Evolutionary conservation across 2,113 vertebrate genomes (phyloP).

Genomic region (Pavo muticus): DNA sequence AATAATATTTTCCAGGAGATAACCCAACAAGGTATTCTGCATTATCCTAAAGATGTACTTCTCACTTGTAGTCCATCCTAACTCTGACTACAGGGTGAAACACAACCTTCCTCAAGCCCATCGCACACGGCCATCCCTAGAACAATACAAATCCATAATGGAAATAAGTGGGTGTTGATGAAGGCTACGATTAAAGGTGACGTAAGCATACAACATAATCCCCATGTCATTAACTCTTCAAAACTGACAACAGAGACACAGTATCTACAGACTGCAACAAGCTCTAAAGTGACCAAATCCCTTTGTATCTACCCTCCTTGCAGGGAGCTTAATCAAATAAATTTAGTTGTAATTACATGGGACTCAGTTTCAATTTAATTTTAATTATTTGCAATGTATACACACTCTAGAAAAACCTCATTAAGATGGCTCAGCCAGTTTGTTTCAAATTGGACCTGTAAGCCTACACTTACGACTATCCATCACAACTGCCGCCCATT

Average conservation of each 20-base stretch:
- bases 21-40: background rate
- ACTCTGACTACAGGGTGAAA: background rate
- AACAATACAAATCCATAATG: background rate
- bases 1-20: background rate
- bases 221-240: background rate
- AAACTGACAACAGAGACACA: background rate
- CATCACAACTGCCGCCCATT: constrained; percentile 53
- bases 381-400: constrained; percentile 79
- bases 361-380: constrained; percentile 75
- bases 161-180: background rate
- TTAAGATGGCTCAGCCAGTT: constrained; percentile 65
- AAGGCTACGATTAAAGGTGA: background rate
- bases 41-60: background rate
- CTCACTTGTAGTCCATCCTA: background rate
- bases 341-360: constrained; percentile 67
- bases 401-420: constrained; percentile 72
- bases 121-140: background rate
- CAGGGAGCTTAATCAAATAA: constrained; percentile 64
- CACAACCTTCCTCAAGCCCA: background rate
- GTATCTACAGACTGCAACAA: background rate
- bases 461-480: constrained; percentile 61
- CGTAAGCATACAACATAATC: background rate
- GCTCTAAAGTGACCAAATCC: constrained; percentile 16
- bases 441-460: constrained; percentile 53
- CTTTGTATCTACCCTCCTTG: constrained; percentile 1